Conservation (phyloP, 2,113 vertebrate genomes). For the Poecilia latipinna region DNA sequence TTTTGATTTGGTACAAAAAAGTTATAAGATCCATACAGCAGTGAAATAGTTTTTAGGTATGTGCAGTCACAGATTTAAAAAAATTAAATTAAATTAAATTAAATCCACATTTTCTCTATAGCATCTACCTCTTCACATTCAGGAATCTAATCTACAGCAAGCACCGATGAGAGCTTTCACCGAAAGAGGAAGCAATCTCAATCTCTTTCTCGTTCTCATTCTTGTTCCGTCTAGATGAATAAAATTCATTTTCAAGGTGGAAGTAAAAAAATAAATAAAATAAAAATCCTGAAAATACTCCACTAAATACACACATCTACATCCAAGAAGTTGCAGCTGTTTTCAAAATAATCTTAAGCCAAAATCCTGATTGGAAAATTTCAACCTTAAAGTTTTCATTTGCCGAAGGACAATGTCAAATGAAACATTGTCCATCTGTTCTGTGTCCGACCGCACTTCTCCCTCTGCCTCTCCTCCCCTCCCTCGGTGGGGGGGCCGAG, state of each 20-base stretch:
- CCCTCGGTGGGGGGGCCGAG: slow-evolving; percentile 54
- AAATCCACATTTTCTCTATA: no score
- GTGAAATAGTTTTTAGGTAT: no score
- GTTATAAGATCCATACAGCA: no score
- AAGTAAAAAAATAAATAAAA: no score
- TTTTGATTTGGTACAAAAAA: no score
- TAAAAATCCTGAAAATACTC: slow-evolving; percentile 8
- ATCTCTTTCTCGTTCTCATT: not conserved
- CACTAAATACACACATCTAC: slow-evolving; percentile 26
- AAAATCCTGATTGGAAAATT: slow-evolving; percentile 45
- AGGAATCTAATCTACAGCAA: no score
- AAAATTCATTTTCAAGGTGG: slow-evolving; percentile 39
- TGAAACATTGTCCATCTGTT: slow-evolving; percentile 78
- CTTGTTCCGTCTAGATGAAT: slow-evolving; percentile 28
- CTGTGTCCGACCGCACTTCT: slow-evolving; percentile 56
- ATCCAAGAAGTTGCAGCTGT: slow-evolving; percentile 22
- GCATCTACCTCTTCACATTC: no score
- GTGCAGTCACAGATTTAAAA: no score
- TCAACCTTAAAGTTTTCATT: slow-evolving; percentile 59
- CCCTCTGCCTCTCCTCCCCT: slow-evolving; percentile 39
- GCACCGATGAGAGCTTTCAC: no score
- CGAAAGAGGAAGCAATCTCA: no score
- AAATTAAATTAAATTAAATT: no score
- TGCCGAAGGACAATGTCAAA: slow-evolving; percentile 74
- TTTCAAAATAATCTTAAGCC: slow-evolving; percentile 27